Evolutionary conservation across 2,113 vertebrate species (phyloP).

Genomic region (Elanoides forficatus): DNA sequence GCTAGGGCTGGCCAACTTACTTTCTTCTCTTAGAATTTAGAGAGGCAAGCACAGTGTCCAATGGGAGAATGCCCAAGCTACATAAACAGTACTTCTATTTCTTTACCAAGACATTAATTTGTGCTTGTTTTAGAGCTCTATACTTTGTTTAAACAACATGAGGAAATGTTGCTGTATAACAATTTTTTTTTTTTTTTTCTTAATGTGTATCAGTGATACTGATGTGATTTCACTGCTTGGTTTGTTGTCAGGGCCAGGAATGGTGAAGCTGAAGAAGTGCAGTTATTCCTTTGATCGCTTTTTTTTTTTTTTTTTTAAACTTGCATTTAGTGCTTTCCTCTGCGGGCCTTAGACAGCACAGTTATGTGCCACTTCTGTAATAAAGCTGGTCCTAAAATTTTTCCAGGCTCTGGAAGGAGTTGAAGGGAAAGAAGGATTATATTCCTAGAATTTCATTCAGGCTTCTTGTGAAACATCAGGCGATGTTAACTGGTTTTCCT

Average conservation of each 20-base stretch:
- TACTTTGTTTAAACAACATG: background rate
- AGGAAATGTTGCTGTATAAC: background rate
- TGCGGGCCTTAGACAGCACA: background rate
- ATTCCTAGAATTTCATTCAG: background rate
- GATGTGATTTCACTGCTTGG: background rate
- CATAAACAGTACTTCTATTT: background rate
- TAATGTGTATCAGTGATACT: background rate
- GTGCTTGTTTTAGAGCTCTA: background rate
- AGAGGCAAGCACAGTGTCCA: background rate
- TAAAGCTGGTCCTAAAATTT: background rate
- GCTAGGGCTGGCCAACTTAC: background rate
- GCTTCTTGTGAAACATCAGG: background rate
- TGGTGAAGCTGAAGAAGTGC: background rate
- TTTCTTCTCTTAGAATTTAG: background rate
- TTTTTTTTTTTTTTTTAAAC: background rate
- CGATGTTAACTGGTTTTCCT: rapidly evolving
- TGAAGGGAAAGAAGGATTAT: background rate
- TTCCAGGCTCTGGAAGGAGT: background rate
- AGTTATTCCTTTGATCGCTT: background rate
- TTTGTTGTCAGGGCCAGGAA: background rate
- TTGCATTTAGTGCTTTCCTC: background rate
- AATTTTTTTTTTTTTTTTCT: background rate
- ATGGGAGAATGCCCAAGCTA: background rate
- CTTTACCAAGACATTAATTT: background rate
- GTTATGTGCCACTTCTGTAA: background rate